A percentile compares a stretch with the other conserved stretches of the same genome.
Evolutionary conservation across 2,888 invertebrate species (phyloP).

Genomic region (Diadegma fenestrale): DNA sequence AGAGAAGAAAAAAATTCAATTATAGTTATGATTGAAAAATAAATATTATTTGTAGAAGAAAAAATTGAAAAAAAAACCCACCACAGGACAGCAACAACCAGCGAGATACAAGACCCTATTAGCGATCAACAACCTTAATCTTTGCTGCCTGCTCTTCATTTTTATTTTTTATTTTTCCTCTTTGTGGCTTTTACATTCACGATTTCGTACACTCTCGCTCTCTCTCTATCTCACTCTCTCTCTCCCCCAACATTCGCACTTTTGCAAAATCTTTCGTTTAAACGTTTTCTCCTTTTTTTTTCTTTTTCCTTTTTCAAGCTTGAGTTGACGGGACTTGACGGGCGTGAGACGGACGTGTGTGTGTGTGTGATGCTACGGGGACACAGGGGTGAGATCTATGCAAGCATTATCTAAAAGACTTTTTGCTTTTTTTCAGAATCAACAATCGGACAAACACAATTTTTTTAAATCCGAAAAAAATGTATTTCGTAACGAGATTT

Average conservation of each 20-base stretch:
- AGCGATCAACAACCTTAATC: constrained; percentile 73
- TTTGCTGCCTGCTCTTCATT: constrained; percentile 81
- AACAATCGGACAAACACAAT: background rate
- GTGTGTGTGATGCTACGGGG: constrained; percentile 60
- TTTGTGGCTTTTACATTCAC: constrained; percentile 41
- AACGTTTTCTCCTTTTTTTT: constrained; percentile 30
- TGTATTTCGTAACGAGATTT: background rate
- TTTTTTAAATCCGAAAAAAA: background rate
- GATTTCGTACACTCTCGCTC: constrained; percentile 36
- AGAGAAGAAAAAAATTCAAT: constrained; percentile 47
- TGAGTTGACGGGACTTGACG: constrained; percentile 53
- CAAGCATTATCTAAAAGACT: constrained; percentile 49
- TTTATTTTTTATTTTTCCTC: constrained; percentile 37
- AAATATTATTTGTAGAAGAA: constrained; percentile 15
- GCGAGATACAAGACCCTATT: constrained; percentile 82
- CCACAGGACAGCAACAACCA: constrained; percentile 85
- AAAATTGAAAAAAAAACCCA: constrained; percentile 77
- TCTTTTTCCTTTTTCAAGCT: constrained; percentile 34
- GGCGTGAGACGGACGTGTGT: constrained; percentile 48
- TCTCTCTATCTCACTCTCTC: constrained; percentile 44
- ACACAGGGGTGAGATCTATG: constrained; percentile 12
- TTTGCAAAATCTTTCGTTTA: constrained; percentile 31
- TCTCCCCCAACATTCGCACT: constrained; percentile 55
- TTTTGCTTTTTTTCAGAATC: constrained; percentile 2
- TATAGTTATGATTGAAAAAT: constrained; percentile 39